phyloP scores from a whole-genome alignment of 2,888 invertebrate genomes.

The Sepioteuthis lessoniana region DNA sequence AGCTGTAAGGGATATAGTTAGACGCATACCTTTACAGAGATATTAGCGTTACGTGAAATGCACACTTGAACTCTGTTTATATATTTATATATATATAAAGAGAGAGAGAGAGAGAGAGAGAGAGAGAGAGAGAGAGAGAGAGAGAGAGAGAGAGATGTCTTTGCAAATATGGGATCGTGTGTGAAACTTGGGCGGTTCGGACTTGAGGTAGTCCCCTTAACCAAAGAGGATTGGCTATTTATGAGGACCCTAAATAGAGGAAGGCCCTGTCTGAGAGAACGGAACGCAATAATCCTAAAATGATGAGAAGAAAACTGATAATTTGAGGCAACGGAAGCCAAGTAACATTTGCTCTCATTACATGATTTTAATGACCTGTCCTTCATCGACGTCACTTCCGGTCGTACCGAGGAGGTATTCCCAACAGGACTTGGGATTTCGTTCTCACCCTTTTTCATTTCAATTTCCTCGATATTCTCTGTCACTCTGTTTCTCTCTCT shows the following conservation, averaged over 20 bases:
- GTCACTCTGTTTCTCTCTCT: no score
- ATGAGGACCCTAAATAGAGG: neutral
- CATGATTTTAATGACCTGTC: neutral
- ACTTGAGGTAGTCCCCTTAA: neutral
- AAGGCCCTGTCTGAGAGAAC: neutral
- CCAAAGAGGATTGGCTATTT: neutral
- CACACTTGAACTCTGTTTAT: no score
- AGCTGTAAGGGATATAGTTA: no score
- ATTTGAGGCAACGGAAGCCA: neutral
- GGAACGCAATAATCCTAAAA: neutral
- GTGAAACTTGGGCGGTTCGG: no score
- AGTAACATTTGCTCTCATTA: neutral
- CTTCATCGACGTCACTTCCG: neutral
- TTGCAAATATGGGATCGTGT: no score
- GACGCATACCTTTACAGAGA: no score
- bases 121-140: no score
- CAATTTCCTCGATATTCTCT: neutral
- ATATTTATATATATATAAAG: no score
- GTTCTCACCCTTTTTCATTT: neutral
- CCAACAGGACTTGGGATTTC: neutral
- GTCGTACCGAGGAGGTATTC: neutral
- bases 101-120: no score
- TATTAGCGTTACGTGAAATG: no score
- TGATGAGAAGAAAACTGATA: neutral
- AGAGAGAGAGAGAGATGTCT: no score